A percentile compares a stretch with the other conserved stretches of the same genome.
Conservation (phyloP, 2,113 vertebrate genomes). For the Cnemophilus loriae region DNA sequence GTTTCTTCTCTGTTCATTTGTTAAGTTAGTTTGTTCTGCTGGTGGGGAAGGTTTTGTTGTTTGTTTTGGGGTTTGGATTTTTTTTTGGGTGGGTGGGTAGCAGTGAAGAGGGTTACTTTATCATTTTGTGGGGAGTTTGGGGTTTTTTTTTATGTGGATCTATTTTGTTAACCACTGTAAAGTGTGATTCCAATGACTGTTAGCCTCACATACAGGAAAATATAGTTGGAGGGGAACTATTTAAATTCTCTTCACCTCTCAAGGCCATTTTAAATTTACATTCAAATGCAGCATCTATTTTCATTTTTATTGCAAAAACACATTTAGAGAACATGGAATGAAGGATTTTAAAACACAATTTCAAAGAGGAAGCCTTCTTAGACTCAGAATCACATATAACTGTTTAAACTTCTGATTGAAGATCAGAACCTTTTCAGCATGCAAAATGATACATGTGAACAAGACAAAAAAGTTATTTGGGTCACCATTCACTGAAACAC, state of each 20-base stretch:
- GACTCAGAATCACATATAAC: background rate
- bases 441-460: background rate
- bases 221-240: background rate
- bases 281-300: background rate
- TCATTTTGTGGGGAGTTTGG: background rate
- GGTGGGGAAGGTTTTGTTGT: fast-evolving
- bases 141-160: background rate
- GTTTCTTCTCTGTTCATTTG: background rate
- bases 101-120: background rate
- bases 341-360: background rate
- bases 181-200: background rate
- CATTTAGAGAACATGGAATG: background rate
- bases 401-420: background rate
- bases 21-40: background rate
- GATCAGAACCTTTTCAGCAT: background rate
- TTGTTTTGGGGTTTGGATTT: background rate
- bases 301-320: background rate
- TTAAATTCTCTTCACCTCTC: background rate
- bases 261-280: background rate
- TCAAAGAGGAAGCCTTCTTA: background rate
- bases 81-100: fast-evolving
- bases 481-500: background rate
- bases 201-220: background rate
- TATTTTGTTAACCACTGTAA: background rate
- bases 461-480: background rate